These are phyloP conservation scores for Onthophagus sagittarius DNA, from an alignment of 2,888 invertebrate species.

Conservation along the genomic window DNA sequence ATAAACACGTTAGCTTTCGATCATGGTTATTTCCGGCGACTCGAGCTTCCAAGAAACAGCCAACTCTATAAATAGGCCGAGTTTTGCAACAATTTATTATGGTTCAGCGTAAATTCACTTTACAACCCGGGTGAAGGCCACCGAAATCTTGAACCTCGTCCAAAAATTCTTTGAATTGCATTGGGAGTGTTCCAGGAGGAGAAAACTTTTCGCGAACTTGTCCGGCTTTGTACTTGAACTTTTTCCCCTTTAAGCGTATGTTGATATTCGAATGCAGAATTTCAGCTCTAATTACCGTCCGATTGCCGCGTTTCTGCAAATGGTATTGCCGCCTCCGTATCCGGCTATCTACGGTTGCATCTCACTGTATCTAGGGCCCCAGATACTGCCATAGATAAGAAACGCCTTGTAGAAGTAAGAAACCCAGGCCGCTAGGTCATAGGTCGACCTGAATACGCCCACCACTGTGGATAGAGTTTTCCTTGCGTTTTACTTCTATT, in stretches of 20 bases:
- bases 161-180: not conserved
- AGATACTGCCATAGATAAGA: not conserved
- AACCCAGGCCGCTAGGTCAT: not conserved
- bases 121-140: not conserved
- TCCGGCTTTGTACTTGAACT: not conserved
- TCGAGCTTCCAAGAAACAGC: not conserved
- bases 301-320: not conserved
- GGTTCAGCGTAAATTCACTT: not conserved
- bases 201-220: not conserved
- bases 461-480: not conserved
- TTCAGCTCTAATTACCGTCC: not conserved
- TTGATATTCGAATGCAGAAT: not conserved
- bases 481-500: not conserved
- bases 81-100: not conserved
- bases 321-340: not conserved
- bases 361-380: not conserved
- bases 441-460: not conserved
- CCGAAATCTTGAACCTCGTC: not conserved
- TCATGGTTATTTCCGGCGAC: not conserved
- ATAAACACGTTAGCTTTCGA: not conserved
- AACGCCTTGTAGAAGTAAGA: not conserved
- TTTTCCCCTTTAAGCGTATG: not conserved
- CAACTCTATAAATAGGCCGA: not conserved
- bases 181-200: not conserved
- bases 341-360: not conserved